Evolutionary conservation across 2,888 invertebrate genomes (phyloP), one percentile per base, ranked within the genome.

Genomic region (Halictus ligatus): DNA sequence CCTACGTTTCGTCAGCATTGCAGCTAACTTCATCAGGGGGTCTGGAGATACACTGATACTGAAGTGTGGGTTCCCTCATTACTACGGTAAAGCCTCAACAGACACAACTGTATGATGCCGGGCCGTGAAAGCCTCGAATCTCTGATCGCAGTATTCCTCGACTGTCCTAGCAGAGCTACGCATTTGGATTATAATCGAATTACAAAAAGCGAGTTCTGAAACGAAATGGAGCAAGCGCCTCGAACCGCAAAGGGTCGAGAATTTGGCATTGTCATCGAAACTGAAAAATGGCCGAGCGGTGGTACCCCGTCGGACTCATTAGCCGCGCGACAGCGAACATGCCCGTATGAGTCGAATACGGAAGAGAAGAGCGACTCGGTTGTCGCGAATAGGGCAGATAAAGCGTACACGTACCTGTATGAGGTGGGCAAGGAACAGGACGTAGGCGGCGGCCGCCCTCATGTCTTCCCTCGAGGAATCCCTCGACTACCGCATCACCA

Each of bases 361-460:
- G 88, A 88, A 88, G 88, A 88, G 88, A 76, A 83, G n/a, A 71
- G n/a, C 80, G 58, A 58, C 29, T 64, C 48, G 15, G 82, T 86
- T 74, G 87, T 84, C 84, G 82, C 84, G 87, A 71, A 71, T 81
- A 79, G 81, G 87, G 77, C 72, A 85, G 87, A 88, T 88, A 87
- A 83, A 84, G 67, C 76, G 75, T 75, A 83, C 75, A 75, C 90
- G 79, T 94, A 95, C 95, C 95, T 95, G 95, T 94, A 95, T 94
- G 92, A 95, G 94, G 93, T 95, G 94, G 93, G 95, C 94, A 92
- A 95, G 94, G 92, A 95, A 94, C 94, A 95, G 94, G 94, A 95
- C 94, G 95, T 94, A 95, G 94, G 95, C 94, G 94, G 94, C 94
- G 94, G 94, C 94, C 94, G 95, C 94, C 95, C 95, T 95, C 95